Base-by-base conservation (phyloP, 2,113 vertebrate species). In the Ophthalmolycus amberensis region DNA sequence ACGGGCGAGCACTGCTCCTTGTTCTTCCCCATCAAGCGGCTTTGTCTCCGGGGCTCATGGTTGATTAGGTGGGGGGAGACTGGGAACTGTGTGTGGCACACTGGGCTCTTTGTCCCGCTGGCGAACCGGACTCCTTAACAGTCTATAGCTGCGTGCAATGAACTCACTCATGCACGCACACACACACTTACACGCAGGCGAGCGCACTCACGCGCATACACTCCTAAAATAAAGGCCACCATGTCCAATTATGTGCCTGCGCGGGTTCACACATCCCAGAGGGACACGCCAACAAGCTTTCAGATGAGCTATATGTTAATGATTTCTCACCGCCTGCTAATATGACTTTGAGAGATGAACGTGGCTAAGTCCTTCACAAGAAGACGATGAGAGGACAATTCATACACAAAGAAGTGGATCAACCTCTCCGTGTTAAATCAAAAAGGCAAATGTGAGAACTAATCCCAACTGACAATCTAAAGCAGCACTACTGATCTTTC, bases 21-120 rank as follows among this genome's bases (percentile, higher is more conserved):
- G 80, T 84, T 69, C 66, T 46, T 74, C 78, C 77, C 84, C 80
- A 79, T 91, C 90, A 85, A 89, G 83, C 69, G 75, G 48, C 85
- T 94, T 93, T 94, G 92, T 93, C 83, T 90, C 82, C 79, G 3
- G 59, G 72, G 86, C 89, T 91, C 91, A 93, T 83, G 93, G 84
- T 85, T 92, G 91, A 93, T 94, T 91, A 94, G 88, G 85, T 89
- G 88, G 88, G 87, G 80, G 90, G 87, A 60, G 81, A 82, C 85
- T 84, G 81, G 82, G 89, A 88, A 89, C 88, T 65, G 75, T 78
- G 84, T 70, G 89, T 29, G 84, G 79, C 80, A 93, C 93, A 94
- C 88, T 92, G 89, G 87, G 76, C 65, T 87, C 90, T 92, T 94
- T 94, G 91, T 94, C 75, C 73, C 1, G 9, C 65, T 71, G 59